Evolutionary conservation across 2,113 vertebrate genomes (phyloP).

Genomic region (Chaetura pelagica): DNA sequence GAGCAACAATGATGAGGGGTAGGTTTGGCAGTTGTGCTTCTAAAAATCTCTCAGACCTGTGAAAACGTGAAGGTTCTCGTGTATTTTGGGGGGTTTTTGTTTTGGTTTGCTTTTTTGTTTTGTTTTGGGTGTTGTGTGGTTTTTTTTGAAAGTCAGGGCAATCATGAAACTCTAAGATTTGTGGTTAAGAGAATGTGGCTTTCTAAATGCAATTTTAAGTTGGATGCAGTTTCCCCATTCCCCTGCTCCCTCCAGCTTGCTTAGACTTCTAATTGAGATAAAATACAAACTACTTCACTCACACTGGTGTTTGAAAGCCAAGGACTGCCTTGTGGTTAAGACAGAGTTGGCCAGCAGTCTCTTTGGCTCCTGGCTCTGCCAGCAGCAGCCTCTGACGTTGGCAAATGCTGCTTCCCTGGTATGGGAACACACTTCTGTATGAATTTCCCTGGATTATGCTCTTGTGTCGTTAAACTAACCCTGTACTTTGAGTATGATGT

Average conservation of each 20-base stretch:
- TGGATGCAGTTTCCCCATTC: background rate
- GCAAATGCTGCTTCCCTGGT: background rate
- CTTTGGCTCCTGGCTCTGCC: background rate
- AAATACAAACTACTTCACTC: background rate
- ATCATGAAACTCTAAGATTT: background rate
- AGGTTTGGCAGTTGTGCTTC: background rate
- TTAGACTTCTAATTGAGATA: background rate
- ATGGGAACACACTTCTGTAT: background rate
- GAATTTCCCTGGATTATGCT: background rate
- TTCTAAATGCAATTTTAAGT: background rate
- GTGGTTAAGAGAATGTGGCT: background rate
- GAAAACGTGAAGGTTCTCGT: background rate
- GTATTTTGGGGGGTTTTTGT: no score
- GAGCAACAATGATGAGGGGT: background rate
- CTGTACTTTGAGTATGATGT: background rate
- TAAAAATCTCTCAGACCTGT: background rate
- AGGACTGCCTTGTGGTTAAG: background rate
- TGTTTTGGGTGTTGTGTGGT: background rate
- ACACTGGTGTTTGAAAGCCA: background rate
- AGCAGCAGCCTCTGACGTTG: background rate
- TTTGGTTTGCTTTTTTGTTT: no score
- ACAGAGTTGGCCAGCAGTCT: background rate
- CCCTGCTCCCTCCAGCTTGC: background rate
- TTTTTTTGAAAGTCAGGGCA: background rate
- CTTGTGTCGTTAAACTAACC: background rate